Base-by-base conservation (phyloP, 2,797 vertebrate species). In the Alectoris magna region DNA sequence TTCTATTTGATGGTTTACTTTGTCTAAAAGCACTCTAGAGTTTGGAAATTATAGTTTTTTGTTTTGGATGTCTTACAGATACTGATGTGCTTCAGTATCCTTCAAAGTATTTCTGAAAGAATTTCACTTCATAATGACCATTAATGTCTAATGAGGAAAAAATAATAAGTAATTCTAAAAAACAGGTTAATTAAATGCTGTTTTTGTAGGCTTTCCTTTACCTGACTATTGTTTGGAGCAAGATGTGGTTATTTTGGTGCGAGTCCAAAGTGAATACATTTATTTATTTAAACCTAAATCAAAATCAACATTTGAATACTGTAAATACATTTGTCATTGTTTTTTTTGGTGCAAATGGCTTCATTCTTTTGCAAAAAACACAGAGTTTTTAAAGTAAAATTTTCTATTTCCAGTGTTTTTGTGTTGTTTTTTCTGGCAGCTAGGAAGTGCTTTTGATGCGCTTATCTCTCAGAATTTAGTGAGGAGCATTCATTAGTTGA, bases 201-300 rank as follows among this genome's bases (percentile, higher is more conserved):
- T 34, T 90, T 93, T 53, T 72, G 36, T 71, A 60, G 46, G 18
- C 55, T 8, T 46, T 63, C 18, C 27, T 85, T 85, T 91, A 84
- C 34, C 16, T 39, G 85, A 23, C 31, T 21, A 17, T 68, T 77
- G 0, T 83, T 56, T 85, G 19, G 16, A 77, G 16, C 29, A 58
- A 56, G 62, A 6, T 82, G 29, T 62, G 73, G 24, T 59, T 87
- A 31, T 84, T 92, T 95, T 78, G 80, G 43, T 90, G 34, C 26
- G 58, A 84, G 39, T 77, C 39, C 10, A 21, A 88, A 51, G 31
- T 77, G 80, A 89, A 71, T 5, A 51, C 13, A 59, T 4, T 66
- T 8, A 41, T 19, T 94, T 90, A 82, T 84, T 96, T 93, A 69
- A 89, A 69, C 14, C 70, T 79, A 94, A 59, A 66, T 53, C 36